phyloP scores from a whole-genome alignment of 2,888 invertebrate genomes.

The Oscheius sp. region DNA sequence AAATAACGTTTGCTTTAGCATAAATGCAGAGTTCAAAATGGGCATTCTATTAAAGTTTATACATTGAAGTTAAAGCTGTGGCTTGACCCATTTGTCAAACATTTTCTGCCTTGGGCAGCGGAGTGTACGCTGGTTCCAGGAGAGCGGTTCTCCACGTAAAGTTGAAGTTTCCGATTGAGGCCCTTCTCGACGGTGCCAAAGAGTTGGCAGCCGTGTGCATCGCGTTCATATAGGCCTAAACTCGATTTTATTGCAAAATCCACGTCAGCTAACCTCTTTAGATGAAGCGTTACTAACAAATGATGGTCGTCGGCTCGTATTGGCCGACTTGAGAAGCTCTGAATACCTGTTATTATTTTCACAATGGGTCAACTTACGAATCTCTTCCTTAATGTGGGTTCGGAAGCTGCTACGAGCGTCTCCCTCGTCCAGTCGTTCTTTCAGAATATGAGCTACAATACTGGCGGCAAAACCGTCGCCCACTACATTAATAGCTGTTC shows the following conservation, averaged over 20 bases:
- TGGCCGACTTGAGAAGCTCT: constrained; percentile 64
- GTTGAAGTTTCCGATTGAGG: constrained; percentile 41
- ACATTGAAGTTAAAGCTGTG: constrained; percentile 25
- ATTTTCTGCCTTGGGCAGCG: constrained; percentile 54
- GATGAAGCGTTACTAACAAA: constrained; percentile 46
- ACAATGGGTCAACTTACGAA: constrained; percentile 43
- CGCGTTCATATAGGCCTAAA: constrained; percentile 23
- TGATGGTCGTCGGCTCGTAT: constrained; percentile 59
- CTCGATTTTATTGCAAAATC: background rate
- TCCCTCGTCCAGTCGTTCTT: constrained; percentile 57
- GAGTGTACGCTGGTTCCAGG: constrained; percentile 49
- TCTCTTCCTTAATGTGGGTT: constrained; percentile 66
- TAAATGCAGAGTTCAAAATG: too few species aligned
- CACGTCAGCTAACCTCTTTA: constrained; percentile 6
- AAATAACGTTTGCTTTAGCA: too few species aligned
- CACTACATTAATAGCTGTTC: constrained; percentile 70
- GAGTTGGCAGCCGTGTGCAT: constrained; percentile 46
- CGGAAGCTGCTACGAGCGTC: constrained; percentile 66
- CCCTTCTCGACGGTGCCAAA: constrained; percentile 46
- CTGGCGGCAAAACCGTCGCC: constrained; percentile 71
- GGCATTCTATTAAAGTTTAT: constrained; percentile 14
- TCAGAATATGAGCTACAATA: constrained; percentile 63
- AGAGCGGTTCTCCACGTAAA: constrained; percentile 48
- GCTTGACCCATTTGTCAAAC: constrained; percentile 41
- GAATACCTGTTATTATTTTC: background rate